Evolutionary conservation across 2,797 vertebrate genomes (phyloP).

Genomic region (Podargus strigoides): DNA sequence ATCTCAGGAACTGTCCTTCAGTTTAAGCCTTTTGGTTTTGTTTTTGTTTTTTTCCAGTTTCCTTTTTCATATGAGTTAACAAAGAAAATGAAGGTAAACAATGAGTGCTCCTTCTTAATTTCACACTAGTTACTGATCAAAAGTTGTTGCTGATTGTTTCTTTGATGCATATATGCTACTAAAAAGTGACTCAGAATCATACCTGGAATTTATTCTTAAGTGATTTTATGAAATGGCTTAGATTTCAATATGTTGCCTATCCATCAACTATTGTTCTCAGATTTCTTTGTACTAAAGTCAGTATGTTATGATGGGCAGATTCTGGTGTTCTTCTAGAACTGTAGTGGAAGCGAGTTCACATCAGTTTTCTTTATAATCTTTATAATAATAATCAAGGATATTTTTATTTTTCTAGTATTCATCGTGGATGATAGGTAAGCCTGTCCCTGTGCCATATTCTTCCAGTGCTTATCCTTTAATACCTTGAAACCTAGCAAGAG

Average conservation of each 20-base stretch:
- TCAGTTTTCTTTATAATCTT: neutral
- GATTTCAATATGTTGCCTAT: neutral
- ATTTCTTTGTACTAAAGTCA: neutral
- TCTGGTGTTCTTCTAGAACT: neutral
- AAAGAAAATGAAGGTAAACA: neutral
- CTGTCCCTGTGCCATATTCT: neutral
- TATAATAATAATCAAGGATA: neutral
- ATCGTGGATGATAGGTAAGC: neutral
- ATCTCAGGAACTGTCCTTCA: neutral
- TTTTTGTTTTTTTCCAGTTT: neutral
- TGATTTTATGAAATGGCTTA: neutral
- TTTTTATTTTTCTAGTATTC: neutral
- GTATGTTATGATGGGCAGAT: neutral
- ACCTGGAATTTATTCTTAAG: neutral
- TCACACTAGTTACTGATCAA: neutral
- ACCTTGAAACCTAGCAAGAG: neutral
- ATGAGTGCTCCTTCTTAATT: neutral
- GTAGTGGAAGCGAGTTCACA: neutral
- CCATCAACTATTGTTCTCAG: neutral
- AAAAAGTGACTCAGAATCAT: neutral
- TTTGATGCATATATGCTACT: neutral
- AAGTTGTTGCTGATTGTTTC: neutral
- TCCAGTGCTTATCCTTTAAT: neutral
- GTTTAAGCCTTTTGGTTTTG: fast-evolving
- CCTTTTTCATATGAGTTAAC: neutral